These are phyloP conservation scores for Myiagra hebetior DNA, from an alignment of 2,113 vertebrate genomes.

Conservation along the genomic window DNA sequence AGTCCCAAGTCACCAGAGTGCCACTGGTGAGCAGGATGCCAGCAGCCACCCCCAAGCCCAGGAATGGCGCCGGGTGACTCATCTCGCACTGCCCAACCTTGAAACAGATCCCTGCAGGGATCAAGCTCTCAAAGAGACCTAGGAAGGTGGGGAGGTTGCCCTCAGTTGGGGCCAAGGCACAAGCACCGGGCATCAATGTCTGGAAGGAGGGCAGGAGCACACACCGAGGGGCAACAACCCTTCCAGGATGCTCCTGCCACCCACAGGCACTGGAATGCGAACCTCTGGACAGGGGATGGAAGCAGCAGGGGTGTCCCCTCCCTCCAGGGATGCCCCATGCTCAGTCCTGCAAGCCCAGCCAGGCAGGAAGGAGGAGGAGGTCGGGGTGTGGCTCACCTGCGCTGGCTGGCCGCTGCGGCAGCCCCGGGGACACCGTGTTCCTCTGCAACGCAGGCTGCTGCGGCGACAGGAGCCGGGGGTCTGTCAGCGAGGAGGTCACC, in stretches of 20 bases:
- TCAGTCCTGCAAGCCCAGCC: rapidly evolving
- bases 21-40: background rate
- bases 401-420: constrained; percentile 92
- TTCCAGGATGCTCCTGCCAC: background rate
- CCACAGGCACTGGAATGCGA: rapidly evolving
- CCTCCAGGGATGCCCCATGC: rapidly evolving
- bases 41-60: background rate
- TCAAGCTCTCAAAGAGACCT: background rate
- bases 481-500: constrained; percentile 88
- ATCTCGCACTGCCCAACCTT: background rate
- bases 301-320: background rate
- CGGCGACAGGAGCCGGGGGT: constrained; percentile 91
- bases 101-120: background rate
- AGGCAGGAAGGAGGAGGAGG: background rate
- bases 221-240: background rate
- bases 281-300: too few species aligned
- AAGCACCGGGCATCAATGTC: background rate
- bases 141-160: too few species aligned
- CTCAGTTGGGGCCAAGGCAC: background rate
- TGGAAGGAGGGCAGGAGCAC: background rate
- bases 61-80: background rate
- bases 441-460: constrained; percentile 89
- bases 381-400: constrained; percentile 72
- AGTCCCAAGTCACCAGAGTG: background rate
- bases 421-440: constrained; percentile 89